These are phyloP conservation scores for Macropodus opercularis DNA, from an alignment of 2,797 vertebrate species.

Conservation along the genomic window DNA sequence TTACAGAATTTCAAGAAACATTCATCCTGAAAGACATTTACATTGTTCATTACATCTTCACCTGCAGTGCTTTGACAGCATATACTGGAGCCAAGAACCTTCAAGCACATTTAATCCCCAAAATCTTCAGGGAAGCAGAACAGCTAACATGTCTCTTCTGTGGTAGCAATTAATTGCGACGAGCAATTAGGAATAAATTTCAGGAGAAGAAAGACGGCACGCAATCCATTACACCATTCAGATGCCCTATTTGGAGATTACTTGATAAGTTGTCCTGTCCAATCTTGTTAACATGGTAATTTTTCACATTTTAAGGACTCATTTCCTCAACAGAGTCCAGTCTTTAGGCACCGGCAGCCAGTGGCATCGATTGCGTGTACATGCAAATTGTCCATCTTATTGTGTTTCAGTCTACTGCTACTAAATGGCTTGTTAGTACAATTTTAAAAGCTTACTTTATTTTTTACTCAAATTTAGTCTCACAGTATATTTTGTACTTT, in stretches of 20 bases:
- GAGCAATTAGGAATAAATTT: constrained; percentile 76
- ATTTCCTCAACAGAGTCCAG: constrained; percentile 62
- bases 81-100: not conserved
- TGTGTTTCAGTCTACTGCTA: constrained; percentile 1
- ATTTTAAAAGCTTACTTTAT: not conserved
- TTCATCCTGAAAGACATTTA: too few species aligned
- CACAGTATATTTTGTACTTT: constrained; percentile 4
- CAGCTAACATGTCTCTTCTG: constrained; percentile 53
- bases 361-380: constrained; percentile 24
- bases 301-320: constrained; percentile 78
- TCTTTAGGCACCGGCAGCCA: constrained; percentile 27
- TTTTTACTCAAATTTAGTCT: not conserved
- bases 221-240: constrained; percentile 77
- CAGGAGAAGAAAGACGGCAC: constrained; percentile 48
- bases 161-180: constrained; percentile 66
- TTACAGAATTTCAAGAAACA: too few species aligned
- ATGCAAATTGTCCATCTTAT: constrained; percentile 15
- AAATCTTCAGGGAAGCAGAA: constrained; percentile 46
- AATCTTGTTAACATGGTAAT: constrained; percentile 79
- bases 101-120: constrained; percentile 51
- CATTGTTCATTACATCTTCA: too few species aligned
- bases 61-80: too few species aligned
- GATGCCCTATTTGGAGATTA: constrained; percentile 80
- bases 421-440: constrained; percentile 5
- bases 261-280: constrained; percentile 81